These are phyloP conservation scores for Porites divaricata DNA, from an alignment of 92 coral and sea anemone genomes.

Conservation along the genomic window DNA sequence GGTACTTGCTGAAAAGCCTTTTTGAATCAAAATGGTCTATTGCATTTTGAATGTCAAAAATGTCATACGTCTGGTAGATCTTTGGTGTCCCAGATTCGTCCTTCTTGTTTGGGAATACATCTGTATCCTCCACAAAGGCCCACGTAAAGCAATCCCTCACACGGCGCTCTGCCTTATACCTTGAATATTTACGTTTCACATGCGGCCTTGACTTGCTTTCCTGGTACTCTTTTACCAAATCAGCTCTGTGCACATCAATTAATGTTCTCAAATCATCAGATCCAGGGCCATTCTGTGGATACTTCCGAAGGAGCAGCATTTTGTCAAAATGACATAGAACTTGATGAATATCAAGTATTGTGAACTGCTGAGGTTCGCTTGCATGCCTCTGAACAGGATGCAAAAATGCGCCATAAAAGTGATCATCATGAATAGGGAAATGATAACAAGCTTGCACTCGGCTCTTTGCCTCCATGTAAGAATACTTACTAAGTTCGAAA, in stretches of 20 bases:
- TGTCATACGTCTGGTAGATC: background rate
- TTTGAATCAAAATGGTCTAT: background rate
- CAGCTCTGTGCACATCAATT: background rate
- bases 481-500: background rate
- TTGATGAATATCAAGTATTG: background rate
- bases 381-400: background rate
- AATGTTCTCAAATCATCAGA: background rate
- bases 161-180: background rate
- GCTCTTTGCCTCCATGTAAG: background rate
- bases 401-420: background rate
- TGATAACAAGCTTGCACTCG: background rate
- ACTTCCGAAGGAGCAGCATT: background rate
- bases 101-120: background rate
- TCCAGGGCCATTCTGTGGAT: conserved; percentile 3
- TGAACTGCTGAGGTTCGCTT: background rate
- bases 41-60: background rate
- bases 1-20: background rate
- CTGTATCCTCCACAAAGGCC: background rate
- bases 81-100: background rate
- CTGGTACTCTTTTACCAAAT: background rate
- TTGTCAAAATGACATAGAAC: background rate
- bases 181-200: background rate
- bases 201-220: background rate
- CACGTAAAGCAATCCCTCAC: background rate
- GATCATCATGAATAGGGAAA: too few relatives aligned